phyloP scores from a whole-genome alignment of 2,888 invertebrate genomes.

The Minunthozetes semirufus region DNA sequence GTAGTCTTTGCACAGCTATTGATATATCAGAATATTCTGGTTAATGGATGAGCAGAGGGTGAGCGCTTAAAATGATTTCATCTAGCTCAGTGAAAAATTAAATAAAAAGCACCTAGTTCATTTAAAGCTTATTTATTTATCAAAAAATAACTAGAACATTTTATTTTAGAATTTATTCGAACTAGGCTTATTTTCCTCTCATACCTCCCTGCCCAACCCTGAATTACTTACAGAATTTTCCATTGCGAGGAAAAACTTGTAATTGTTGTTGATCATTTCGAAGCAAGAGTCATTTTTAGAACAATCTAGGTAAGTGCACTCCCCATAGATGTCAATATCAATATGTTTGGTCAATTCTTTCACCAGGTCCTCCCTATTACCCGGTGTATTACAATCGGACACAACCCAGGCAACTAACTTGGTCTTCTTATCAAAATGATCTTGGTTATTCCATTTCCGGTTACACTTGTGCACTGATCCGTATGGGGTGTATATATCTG shows the following conservation, averaged over 20 bases:
- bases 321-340: constrained; percentile 39
- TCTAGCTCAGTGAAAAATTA: no score
- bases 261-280: constrained; percentile 31
- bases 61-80: no score
- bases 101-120: no score
- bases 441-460: background rate
- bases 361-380: constrained; percentile 39
- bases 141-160: no score
- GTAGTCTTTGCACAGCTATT: constrained; percentile 45
- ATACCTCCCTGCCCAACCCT: no score
- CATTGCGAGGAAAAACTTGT: constrained; percentile 46
- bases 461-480: constrained; percentile 31
- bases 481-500: constrained; percentile 38
- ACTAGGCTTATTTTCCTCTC: no score
- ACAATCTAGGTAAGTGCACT: background rate
- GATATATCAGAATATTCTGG: background rate
- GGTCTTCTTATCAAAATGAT: background rate
- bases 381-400: constrained; percentile 38
- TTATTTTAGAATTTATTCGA: no score
- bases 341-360: constrained; percentile 39
- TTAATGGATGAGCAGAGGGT: no score
- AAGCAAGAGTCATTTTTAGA: background rate
- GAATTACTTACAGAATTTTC: constrained; percentile 44
- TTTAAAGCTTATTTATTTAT: no score
- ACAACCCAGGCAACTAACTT: constrained; percentile 36